A percentile compares a stretch with the other conserved stretches of the same genome.
Conservation (phyloP, 2,888 invertebrate species). For the Tetropium fuscum region DNA sequence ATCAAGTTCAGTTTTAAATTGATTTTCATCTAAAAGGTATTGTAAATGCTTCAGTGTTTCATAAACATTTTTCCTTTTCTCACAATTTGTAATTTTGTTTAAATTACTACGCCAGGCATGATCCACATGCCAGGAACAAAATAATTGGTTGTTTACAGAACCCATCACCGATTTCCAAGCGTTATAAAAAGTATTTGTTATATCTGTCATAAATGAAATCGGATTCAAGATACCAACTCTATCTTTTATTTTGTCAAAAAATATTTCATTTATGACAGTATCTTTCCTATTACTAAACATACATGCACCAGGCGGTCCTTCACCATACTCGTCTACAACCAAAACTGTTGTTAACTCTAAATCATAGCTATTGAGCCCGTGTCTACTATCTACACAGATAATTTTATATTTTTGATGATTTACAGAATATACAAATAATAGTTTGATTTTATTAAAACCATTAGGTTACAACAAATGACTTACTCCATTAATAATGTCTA, state of each 20-base stretch:
- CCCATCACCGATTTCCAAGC: constrained; percentile 18
- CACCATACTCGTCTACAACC: constrained; percentile 18
- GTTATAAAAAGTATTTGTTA: constrained; percentile 3
- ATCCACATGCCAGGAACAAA: constrained; percentile 18
- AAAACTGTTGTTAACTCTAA: constrained; percentile 17
- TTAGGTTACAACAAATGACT: constrained; percentile 4
- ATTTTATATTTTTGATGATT: no score
- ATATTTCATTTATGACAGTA: constrained; percentile 10
- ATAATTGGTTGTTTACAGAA: constrained; percentile 1
- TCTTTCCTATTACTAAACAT: constrained; percentile 12
- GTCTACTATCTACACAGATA: constrained; percentile 20
- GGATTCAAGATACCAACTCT: constrained; percentile 8
- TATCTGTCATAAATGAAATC: constrained; percentile 19
- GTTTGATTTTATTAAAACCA: not conserved
- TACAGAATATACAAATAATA: not conserved
- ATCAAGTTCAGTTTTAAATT: no score
- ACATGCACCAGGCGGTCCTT: constrained; percentile 10
- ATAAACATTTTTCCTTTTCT: no score
- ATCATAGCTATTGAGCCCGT: constrained; percentile 20
- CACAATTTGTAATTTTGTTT: no score
- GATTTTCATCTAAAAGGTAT: no score
- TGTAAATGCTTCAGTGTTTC: no score
- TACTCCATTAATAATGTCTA: constrained; percentile 9
- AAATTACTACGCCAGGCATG: no score
- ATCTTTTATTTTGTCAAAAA: constrained; percentile 10